phyloP scores from a whole-genome alignment of 2,797 vertebrate species.

The Pachyuromys duprasi region DNA sequence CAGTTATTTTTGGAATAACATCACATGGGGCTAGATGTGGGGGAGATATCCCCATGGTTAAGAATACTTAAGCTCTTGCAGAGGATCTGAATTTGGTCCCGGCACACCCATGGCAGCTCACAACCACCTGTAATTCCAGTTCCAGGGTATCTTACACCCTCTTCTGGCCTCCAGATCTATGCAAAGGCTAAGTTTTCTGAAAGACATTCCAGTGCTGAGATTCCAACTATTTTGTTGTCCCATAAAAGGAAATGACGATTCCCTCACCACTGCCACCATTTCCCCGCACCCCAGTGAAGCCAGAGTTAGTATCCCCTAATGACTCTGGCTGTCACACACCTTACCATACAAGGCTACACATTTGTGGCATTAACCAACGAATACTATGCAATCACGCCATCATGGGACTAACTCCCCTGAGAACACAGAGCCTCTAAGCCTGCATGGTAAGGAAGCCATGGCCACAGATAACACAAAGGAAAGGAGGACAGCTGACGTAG shows the following conservation, averaged over 20 bases:
- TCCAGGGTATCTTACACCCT: not conserved
- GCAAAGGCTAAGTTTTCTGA: not conserved
- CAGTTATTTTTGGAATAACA: not conserved
- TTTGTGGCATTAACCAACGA: not conserved
- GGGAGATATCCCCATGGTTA: not conserved
- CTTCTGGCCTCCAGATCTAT: not conserved
- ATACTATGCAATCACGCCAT: no score
- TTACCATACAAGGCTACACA: no score
- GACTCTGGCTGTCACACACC: not conserved
- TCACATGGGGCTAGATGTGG: not conserved
- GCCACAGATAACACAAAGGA: not conserved
- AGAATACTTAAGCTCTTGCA: not conserved
- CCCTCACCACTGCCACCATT: not conserved
- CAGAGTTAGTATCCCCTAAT: not conserved
- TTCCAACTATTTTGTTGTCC: not conserved
- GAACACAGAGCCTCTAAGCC: not conserved
- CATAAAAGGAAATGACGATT: not conserved
- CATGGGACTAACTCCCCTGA: not conserved
- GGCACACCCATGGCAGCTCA: not conserved
- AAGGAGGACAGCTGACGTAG: not conserved
- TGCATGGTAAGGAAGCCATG: not conserved
- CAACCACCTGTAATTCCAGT: not conserved
- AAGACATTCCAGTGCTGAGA: slow-evolving; percentile 5
- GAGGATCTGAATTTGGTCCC: not conserved
- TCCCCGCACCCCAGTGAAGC: not conserved